phyloP scores from a whole-genome alignment of 2,113 vertebrate genomes.

The Corydoras sp. region DNA sequence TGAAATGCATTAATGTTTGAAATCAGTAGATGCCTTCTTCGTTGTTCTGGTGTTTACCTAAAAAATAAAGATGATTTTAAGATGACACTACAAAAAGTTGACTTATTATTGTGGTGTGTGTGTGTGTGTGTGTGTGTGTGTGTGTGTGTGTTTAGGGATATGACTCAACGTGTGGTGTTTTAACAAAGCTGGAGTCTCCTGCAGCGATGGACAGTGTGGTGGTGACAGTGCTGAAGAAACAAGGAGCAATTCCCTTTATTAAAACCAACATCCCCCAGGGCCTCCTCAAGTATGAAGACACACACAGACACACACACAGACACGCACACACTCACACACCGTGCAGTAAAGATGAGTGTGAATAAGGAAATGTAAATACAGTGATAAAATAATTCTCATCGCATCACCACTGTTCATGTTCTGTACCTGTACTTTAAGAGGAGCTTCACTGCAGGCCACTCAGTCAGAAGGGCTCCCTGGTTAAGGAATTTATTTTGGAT shows the following conservation, averaged over 20 bases:
- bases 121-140: not conserved
- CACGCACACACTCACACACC: not conserved
- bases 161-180: conserved; percentile 71
- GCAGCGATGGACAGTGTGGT: conserved; percentile 70
- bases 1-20: no score
- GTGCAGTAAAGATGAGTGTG: no score
- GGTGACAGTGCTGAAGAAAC: conserved; percentile 81
- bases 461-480: not conserved
- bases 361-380: no score
- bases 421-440: no score
- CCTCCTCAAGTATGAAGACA: conserved; percentile 70
- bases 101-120: no score
- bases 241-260: conserved; percentile 88
- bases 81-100: no score
- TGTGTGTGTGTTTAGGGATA: conserved; percentile 61
- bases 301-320: no score
- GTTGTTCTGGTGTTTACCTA: no score
- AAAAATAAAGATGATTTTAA: no score
- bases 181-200: conserved; percentile 64
- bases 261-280: conserved; percentile 88
- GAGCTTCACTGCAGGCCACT: not conserved
- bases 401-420: no score
- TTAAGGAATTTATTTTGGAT: not conserved
- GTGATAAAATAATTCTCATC: no score
- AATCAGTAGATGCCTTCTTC: no score